phyloP scores from a whole-genome alignment of 2,888 invertebrate genomes.

The Cephus nigrinus region DNA sequence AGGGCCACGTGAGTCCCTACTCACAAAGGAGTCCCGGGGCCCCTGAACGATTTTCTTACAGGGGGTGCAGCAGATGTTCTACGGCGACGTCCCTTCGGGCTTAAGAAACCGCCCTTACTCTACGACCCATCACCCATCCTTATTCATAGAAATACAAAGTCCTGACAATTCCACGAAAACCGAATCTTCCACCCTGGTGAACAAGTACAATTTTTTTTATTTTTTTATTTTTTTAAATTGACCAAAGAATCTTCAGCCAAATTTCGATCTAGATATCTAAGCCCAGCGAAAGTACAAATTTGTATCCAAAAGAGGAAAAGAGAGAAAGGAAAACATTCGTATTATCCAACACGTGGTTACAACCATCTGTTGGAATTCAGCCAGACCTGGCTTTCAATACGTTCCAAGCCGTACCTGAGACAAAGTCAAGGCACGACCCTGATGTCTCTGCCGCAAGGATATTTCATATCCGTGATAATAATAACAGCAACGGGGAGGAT shows the following conservation, averaged over 20 bases:
- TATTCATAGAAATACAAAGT: background rate
- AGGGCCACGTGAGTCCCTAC: slow-evolving; percentile 40
- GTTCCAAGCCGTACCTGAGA: background rate
- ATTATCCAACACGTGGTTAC: slow-evolving; percentile 55
- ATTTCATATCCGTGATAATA: background rate
- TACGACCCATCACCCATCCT: background rate
- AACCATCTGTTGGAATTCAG: slow-evolving; percentile 58
- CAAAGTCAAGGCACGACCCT: background rate
- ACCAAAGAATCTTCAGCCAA: background rate
- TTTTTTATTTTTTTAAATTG: background rate
- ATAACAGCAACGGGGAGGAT: background rate
- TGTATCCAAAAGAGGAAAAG: slow-evolving; percentile 1
- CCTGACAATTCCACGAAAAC: background rate
- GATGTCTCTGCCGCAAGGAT: background rate
- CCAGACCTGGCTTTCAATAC: slow-evolving; percentile 47
- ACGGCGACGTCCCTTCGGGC: background rate
- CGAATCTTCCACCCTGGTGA: background rate
- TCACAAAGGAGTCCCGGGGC: slow-evolving; percentile 39
- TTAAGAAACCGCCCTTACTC: background rate
- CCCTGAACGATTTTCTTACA: slow-evolving; percentile 34
- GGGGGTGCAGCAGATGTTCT: slow-evolving; percentile 44
- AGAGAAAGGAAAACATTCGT: slow-evolving; percentile 40
- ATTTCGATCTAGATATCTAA: no score
- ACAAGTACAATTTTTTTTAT: background rate
- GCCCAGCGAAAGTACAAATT: background rate